Percentiles rank a stretch among this genome's conserved stretches.
These are phyloP conservation scores for Boulengeromyrus knoepffleri DNA, from an alignment of 2,113 vertebrate genomes.

Conservation along the genomic window DNA sequence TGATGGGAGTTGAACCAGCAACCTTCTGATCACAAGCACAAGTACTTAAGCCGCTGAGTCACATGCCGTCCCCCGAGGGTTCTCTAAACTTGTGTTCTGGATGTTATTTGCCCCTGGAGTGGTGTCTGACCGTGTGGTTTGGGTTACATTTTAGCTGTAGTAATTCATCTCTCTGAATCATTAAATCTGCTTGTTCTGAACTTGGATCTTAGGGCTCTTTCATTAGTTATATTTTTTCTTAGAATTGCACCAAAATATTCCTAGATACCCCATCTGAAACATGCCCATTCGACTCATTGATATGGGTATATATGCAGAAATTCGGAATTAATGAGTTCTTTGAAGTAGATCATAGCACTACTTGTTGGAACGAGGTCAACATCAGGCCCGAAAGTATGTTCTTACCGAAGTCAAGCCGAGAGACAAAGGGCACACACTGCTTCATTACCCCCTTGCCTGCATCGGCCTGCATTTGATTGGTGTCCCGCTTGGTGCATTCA, in stretches of 20 bases:
- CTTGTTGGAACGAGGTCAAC: slow-evolving; percentile 27
- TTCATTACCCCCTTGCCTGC: not conserved
- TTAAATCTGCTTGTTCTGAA: not conserved
- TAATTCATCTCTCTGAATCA: not conserved
- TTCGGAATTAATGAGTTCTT: slow-evolving; percentile 31
- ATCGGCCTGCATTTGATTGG: not conserved
- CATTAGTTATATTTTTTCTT: not conserved
- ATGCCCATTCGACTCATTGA: slow-evolving; percentile 18
- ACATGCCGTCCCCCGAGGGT: not conserved
- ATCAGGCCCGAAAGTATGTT: slow-evolving; percentile 13
- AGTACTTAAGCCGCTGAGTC: not conserved
- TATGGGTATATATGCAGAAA: slow-evolving; percentile 32
- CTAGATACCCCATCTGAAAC: slow-evolving; percentile 6
- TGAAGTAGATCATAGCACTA: slow-evolving; percentile 25
- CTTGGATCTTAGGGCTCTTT: not conserved
- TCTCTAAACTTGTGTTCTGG: not conserved
- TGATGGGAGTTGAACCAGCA: not conserved
- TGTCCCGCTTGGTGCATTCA: no score
- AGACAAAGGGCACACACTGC: not conserved
- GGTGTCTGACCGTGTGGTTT: not conserved
- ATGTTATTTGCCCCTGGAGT: not conserved
- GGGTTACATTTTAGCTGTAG: not conserved
- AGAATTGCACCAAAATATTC: not conserved
- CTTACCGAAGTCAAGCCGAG: not conserved
- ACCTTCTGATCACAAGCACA: not conserved